Base-by-base conservation (phyloP, 2,113 vertebrate genomes). In the Eulacestoma nigropectus region DNA sequence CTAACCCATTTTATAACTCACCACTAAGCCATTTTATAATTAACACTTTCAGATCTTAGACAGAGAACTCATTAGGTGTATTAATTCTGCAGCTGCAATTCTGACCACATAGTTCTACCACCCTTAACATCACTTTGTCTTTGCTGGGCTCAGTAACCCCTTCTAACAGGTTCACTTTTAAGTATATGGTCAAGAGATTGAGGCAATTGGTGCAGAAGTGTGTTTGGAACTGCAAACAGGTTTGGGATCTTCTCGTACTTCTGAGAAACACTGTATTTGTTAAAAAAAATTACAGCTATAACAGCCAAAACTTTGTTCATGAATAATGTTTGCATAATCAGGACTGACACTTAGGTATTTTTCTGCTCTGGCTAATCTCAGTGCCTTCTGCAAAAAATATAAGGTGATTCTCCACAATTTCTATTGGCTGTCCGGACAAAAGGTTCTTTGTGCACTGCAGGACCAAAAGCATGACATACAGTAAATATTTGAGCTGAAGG, bases 401-500 rank as follows among this genome's bases (percentile, higher is more conserved):
- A 19, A 77, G 85, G n/a, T 52, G 67, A 81, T 89, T 84, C 75
- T 93, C 47, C 39, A n/a, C 0, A 0, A 47, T 83, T 93, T 72
- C 75, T 80, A 50, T 62, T 87, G 55, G 33, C 20, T 89, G 33
- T 26, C 55, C 32, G 55, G 55, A 97, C 89, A 97, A 97, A 97
- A 80, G 60, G 1, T 23, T 70, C 83, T 76, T 95, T 97, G 90
- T 97, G 70, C 41, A 21, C 39, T 68, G 46, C 50, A 68, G 42
- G 59, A 93, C 67, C 41, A 68, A 94, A 95, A 94, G 80, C 63
- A 83, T 69, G 88, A 84, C 70, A 82, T 63, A 87, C 53, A 84
- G 85, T 79, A 93, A 97, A 96, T 96, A 96, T 97, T 95, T 95
- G 87, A 93, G 49, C 70, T 95, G 78, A 82, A 96, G 96, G 94